Evolutionary conservation across 2,888 invertebrate genomes (phyloP).

Genomic region (Drosophila pegasa): DNA sequence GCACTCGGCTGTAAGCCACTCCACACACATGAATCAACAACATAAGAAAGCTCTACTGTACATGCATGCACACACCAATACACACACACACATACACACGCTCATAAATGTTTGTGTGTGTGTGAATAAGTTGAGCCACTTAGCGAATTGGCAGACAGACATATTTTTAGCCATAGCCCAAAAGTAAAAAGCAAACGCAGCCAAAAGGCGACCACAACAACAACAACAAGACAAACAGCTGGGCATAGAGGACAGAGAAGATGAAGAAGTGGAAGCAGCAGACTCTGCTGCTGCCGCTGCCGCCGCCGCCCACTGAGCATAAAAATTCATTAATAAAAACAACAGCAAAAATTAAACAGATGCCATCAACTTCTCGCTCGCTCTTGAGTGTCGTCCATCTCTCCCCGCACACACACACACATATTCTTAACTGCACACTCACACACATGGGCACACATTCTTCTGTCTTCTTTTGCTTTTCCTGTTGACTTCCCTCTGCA

Average conservation of each 20-base stretch:
- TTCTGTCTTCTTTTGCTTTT: conserved; percentile 11
- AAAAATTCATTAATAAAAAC: conserved; percentile 74
- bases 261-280: conserved; percentile 15
- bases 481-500: conserved; percentile 35
- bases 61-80: not conserved
- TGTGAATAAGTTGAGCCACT: conserved; percentile 65
- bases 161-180: conserved; percentile 72
- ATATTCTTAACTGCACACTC: conserved; percentile 1
- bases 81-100: not conserved
- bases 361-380: conserved; percentile 53
- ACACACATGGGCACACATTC: not conserved
- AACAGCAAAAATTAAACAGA: conserved; percentile 71
- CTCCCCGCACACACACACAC: not conserved
- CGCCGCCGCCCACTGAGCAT: conserved; percentile 57
- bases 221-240: conserved; percentile 23
- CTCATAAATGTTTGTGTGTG: conserved; percentile 4
- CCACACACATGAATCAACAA: not conserved
- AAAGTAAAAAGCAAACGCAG: conserved; percentile 61
- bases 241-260: conserved; percentile 13
- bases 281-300: conserved; percentile 38
- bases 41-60: conserved; percentile 30
- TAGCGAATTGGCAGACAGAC: conserved; percentile 75
- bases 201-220: conserved; percentile 41
- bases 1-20: conserved; percentile 9
- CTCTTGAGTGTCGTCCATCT: not conserved